These are phyloP conservation scores for Astropecten irregularis DNA, from an alignment of 53 echinoderm and acorn worm species.

Conservation along the genomic window DNA sequence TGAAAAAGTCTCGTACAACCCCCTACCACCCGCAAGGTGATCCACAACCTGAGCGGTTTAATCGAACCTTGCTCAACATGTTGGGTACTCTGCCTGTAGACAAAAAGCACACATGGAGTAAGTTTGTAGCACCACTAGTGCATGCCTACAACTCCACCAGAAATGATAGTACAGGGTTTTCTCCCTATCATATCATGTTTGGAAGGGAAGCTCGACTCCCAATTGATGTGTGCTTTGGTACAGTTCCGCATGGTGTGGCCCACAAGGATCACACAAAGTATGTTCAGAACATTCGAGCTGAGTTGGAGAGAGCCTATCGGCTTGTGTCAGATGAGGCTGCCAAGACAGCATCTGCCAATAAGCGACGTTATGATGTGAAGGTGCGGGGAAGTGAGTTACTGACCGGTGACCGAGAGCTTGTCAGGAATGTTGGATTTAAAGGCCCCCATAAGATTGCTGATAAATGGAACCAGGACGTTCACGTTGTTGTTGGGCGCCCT, in stretches of 20 bases:
- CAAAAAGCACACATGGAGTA: slow-evolving; percentile 29
- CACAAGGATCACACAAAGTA: slow-evolving; percentile 16
- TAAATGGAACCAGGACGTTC: neutral
- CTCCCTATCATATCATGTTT: neutral
- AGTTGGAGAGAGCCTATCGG: neutral
- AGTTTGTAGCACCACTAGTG: slow-evolving; percentile 5
- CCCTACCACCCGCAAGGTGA: too few relatives aligned
- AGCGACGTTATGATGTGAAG: neutral
- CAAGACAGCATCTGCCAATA: neutral
- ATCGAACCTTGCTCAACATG: slow-evolving; percentile 61
- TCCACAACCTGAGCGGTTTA: too few relatives aligned
- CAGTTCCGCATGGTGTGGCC: neutral
- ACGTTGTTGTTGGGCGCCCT: neutral
- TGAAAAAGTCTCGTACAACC: neutral
- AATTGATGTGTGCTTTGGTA: slow-evolving; percentile 12
- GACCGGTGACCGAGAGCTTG: neutral
- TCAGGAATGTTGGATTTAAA: slow-evolving; percentile 6
- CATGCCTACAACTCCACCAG: slow-evolving; percentile 1
- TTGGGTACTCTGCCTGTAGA: slow-evolving; percentile 38
- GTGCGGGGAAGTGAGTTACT: slow-evolving; percentile 3
- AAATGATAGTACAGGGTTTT: slow-evolving; percentile 6
- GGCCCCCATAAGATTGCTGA: neutral
- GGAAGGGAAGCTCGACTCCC: slow-evolving; percentile 35
- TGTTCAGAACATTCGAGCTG: neutral
- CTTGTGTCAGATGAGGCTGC: neutral